Conservation (phyloP, 1,140 invertebrate species). For the Amyelois transitella region DNA sequence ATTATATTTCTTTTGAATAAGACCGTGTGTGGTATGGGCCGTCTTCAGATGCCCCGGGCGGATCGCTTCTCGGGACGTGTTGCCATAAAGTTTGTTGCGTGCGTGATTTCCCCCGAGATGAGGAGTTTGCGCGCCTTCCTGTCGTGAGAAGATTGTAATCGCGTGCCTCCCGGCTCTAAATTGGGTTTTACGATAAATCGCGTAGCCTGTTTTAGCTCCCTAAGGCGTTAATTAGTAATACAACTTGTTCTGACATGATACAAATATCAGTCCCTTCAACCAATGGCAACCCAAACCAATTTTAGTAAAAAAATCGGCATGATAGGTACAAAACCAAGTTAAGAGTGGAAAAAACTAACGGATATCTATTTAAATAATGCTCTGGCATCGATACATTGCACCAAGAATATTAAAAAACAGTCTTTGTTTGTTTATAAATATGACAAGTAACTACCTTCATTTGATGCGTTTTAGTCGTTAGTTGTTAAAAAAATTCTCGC, state of each 20-base stretch:
- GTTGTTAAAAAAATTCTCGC: too few species aligned
- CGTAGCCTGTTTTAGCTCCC: slow-evolving; percentile 57
- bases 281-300: slow-evolving; percentile 13
- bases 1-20: slow-evolving; percentile 57
- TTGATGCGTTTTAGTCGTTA: too few species aligned
- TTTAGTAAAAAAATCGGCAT: not conserved
- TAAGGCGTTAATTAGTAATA: slow-evolving; percentile 63
- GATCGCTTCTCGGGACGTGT: slow-evolving; percentile 65
- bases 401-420: too few species aligned
- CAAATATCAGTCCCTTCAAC: slow-evolving; percentile 30
- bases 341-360: too few species aligned
- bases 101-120: slow-evolving; percentile 73
- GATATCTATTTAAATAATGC: too few species aligned
- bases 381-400: too few species aligned
- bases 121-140: slow-evolving; percentile 71
- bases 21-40: slow-evolving; percentile 50
- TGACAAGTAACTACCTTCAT: too few species aligned
- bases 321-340: too few species aligned
- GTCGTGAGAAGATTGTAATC: slow-evolving; percentile 74
- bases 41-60: slow-evolving; percentile 56
- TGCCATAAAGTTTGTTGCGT: slow-evolving; percentile 73
- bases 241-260: slow-evolving; percentile 47
- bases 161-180: slow-evolving; percentile 69
- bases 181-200: slow-evolving; percentile 71
- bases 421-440: too few species aligned